Base-by-base conservation (phyloP, 2,888 invertebrate species). In the Sinelater perroti region DNA sequence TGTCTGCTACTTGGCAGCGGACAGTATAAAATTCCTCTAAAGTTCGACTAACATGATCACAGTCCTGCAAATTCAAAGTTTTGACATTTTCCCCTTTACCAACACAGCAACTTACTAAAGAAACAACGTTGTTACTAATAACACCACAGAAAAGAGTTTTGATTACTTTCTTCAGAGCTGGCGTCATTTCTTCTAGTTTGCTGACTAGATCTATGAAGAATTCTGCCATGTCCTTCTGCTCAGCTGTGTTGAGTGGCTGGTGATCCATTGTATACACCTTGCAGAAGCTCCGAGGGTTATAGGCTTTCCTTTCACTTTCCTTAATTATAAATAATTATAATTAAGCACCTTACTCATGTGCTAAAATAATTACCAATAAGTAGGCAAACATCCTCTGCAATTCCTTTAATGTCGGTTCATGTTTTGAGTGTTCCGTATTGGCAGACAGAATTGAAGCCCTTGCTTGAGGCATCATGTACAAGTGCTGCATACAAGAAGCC, bases 141-240 rank as follows among this genome's bases (percentile, higher is more conserved):
- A 94, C 92, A 24, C 97, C 97, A 71, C 96, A 95, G 78, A 97
- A 97, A 21, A 96, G 79, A 8, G 88, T 90, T 75, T 96, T 96
- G 3, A 97, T 93, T 16, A 96, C 83, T 64, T 87, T 88, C 78
- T 95, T 96, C 28, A 95, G 77, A 63, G 93, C 90, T 0, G 93
- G 90, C 1, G 95, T 93, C 94, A 96, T 96, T 78, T 97, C 97
- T 77, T 97, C 97, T 8, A 97, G 80, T 75, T 97, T 97, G 14
- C 95, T 95, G 20, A 97, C 95, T 38, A 97, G 85, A 80, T 97
- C 96, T 50, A 96, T 97, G 75, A 97, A 97, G 80, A 97, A 97
- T 79, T 97, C 97, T 0, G 96, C 95, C 97, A 97, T 97, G 73
- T 97, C 97, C 74, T 97, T 97, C 78, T 97, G 97, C 73, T 97